Evolutionary conservation across 2,888 invertebrate species (phyloP), one percentile per base, ranked within the genome.

Genomic region (Diarsia rubi): DNA sequence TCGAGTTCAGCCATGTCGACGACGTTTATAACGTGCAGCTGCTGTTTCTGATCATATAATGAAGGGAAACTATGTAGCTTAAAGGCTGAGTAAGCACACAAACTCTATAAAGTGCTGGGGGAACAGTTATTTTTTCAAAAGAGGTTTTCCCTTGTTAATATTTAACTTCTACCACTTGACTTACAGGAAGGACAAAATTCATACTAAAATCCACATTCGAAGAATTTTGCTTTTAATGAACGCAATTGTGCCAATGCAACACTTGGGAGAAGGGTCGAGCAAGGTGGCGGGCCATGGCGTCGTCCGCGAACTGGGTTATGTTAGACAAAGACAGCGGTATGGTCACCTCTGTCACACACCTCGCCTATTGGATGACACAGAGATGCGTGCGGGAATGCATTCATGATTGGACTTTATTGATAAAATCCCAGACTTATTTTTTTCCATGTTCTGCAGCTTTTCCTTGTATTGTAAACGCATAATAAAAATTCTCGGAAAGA

Each of bases 301-400:
- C 86, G 90, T 88, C 90, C 89, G 91, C 90, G 76, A 93, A 90
- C 91, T 94, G 88, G 94, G 95, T 93, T 93, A 92, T 78, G 87
- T 81, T 85, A 80, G 91, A 92, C 83, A 79, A 90, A 91, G 91
- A 90, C 86, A 84, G 86, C 80, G 76, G 81, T 81, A 78, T 82
- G 77, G 83, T 83, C 88, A 86, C 93, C 92, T 91, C 90, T 88
- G 84, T 93, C 92, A 71, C 86, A 84, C 89, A 87, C 88, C 84
- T 86, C 87, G 82, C 81, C 81, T 83, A 83, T 84, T 86, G 84
- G 80, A 75, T 78, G 78, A 77, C 69, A 79, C 69, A 67, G 27
- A 82, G 84, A 78, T 88, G 88, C 90, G 88, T 90, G 86, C 81
- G 89, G 88, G 86, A 84, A 82, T 84, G 87, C 86, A 87, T 79